Conservation (phyloP, 1,140 invertebrate genomes). For the Lordiphosa collinella region DNA sequence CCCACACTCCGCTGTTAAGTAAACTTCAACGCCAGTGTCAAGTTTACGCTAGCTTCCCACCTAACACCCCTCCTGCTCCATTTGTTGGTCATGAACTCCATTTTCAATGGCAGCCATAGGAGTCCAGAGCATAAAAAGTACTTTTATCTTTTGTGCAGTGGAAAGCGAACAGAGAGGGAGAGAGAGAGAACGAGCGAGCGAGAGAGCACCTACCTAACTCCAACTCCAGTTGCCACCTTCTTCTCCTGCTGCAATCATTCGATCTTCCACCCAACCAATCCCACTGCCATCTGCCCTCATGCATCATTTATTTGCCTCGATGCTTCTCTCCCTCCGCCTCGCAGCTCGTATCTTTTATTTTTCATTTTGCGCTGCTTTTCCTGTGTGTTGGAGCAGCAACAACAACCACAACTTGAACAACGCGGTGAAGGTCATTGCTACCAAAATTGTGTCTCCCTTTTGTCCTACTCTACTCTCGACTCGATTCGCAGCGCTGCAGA, state of each 20-base stretch:
- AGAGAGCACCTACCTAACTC: neutral
- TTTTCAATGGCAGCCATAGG: slow-evolving; percentile 72
- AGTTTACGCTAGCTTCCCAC: slow-evolving; percentile 63
- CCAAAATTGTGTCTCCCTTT: slow-evolving; percentile 79
- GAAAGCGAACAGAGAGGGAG: slow-evolving; percentile 25
- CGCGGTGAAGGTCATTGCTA: slow-evolving; percentile 79
- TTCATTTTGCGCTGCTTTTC: slow-evolving; percentile 38
- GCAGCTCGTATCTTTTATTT: slow-evolving; percentile 1
- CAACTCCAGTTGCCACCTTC: neutral
- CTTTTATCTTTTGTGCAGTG: slow-evolving; percentile 70
- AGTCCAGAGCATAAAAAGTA: slow-evolving; percentile 25
- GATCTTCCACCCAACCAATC: neutral
- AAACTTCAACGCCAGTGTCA: slow-evolving; percentile 63
- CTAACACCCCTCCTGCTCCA: no score
- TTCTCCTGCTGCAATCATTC: neutral
- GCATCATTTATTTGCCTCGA: slow-evolving; percentile 2
- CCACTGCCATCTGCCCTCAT: slow-evolving; percentile 20
- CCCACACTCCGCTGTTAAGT: slow-evolving; percentile 5
- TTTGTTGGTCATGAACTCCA: slow-evolving; percentile 65
- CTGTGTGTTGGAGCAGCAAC: slow-evolving; percentile 20
- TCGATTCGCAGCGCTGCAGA: slow-evolving; percentile 41
- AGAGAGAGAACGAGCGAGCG: neutral
- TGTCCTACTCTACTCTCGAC: slow-evolving; percentile 69
- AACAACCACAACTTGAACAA: slow-evolving; percentile 76
- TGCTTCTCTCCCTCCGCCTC: neutral